Percentiles rank a stretch among this genome's conserved stretches.
Conservation (phyloP, 2,888 invertebrate species). For the Hedya salicella region DNA sequence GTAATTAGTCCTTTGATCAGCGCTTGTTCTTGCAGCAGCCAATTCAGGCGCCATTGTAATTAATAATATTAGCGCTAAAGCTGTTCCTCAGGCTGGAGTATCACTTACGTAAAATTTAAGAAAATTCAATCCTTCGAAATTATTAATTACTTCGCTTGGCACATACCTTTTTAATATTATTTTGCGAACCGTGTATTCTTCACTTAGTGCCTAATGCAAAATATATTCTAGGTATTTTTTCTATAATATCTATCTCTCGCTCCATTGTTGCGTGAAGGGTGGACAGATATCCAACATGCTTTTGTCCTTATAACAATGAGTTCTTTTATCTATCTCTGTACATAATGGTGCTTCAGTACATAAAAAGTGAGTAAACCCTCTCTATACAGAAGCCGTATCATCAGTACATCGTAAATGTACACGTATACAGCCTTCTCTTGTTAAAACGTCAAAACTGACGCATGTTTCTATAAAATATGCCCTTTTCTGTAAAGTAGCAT, state of each 20-base stretch:
- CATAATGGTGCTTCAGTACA: background rate
- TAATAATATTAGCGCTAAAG: constrained; percentile 54
- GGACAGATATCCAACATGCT: no score
- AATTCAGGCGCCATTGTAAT: constrained; percentile 60
- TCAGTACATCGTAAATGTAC: constrained; percentile 18
- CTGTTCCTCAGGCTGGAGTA: background rate
- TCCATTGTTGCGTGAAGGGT: no score
- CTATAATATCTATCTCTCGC: no score
- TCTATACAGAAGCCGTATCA: constrained; percentile 23
- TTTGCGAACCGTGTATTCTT: no score
- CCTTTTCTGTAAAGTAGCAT: constrained; percentile 51
- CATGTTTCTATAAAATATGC: background rate
- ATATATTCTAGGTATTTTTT: no score
- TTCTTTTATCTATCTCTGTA: no score
- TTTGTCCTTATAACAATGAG: no score
- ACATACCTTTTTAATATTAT: no score
- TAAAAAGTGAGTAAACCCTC: constrained; percentile 6
- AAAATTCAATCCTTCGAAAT: no score
- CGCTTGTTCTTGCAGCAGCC: constrained; percentile 72
- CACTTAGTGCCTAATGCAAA: no score
- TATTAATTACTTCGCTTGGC: no score
- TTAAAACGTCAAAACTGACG: background rate
- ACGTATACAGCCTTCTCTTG: background rate
- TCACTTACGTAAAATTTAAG: no score
- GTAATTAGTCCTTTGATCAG: constrained; percentile 82